These are phyloP conservation scores for Caenorhabditis zanzibari DNA, from an alignment of 2,888 invertebrate genomes.

Conservation along the genomic window DNA sequence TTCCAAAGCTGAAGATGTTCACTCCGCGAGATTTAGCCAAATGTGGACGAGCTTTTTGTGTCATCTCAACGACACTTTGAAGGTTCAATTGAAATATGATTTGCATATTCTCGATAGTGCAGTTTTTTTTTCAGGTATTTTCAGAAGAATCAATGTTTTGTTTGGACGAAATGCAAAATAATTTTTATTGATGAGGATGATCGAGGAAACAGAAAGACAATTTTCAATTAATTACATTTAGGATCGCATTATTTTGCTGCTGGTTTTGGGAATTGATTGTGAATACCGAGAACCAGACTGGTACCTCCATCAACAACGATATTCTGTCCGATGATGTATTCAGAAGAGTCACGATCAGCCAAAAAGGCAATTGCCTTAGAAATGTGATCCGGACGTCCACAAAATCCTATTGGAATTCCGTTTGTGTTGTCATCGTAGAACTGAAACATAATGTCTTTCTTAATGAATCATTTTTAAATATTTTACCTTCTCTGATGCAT, in stretches of 20 bases:
- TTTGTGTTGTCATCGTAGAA: constrained; percentile 30
- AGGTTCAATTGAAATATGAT: constrained; percentile 35
- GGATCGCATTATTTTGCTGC: background rate
- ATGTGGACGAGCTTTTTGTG: constrained; percentile 50
- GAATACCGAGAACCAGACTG: constrained; percentile 24
- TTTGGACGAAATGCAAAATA: background rate
- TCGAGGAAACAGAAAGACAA: no score
- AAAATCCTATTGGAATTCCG: constrained; percentile 30
- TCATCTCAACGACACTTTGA: constrained; percentile 41
- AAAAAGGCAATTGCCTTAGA: constrained; percentile 47
- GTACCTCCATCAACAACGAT: constrained; percentile 42
- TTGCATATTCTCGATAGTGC: constrained; percentile 28
- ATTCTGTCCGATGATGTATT: constrained; percentile 41
- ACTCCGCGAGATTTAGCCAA: constrained; percentile 56
- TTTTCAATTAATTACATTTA: background rate
- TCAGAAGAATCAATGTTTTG: constrained; percentile 18
- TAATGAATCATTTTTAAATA: background rate
- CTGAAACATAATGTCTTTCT: no score
- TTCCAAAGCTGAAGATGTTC: constrained; percentile 59
- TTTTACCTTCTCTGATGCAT: constrained; percentile 15
- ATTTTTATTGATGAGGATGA: no score
- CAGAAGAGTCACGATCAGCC: constrained; percentile 40
- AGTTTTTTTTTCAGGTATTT: constrained; percentile 9
- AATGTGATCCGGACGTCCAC: constrained; percentile 37
- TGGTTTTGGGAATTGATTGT: constrained; percentile 13